Base-by-base conservation (phyloP, 1,140 invertebrate genomes). In the Cepaea nemoralis region DNA sequence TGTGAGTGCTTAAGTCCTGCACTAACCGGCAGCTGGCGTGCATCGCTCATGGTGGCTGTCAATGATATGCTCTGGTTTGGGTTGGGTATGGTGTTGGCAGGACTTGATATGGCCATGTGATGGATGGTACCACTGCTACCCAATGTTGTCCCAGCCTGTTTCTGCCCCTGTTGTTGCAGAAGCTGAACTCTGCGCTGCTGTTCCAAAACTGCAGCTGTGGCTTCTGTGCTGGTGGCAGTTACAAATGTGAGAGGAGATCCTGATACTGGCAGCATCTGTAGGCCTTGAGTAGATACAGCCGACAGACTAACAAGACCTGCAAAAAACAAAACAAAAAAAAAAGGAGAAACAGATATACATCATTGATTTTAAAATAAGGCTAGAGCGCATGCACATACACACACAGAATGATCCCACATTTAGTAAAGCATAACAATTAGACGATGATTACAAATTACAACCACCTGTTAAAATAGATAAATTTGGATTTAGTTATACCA, bases 61-160 rank as follows among this genome's bases (percentile, higher is more conserved):
- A 55, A 16, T 63, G 76, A 77, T n/a, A 82, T 63, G 48, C 82
- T 84, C 40, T 84, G 85, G 67, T 83, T 88, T 84, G 87, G 85
- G 76, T 83, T 88, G 86, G 89, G 84, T n/a, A 86, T 77, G 81
- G 86, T 85, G 77, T 84, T 74, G 66, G 85, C 84, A 70, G 83
- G 84, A 70, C 85, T 74, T 48, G 83, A 75, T 71, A 87, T 84
- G 85, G 84, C 87, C 74, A 86, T 86, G 84, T 90, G 89, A 81
- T 90, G 88, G 79, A 90, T 85, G 76, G 89, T 90, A 33, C 86
- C 85, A 40, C 87, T 82, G 63, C 83, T 84, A 77, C 77, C 83
- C 35, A 74, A n/a, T 27, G 70, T 33, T 59, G 75, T 27, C 31
- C 66, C 66, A 42, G 75, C 33, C 55, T 76, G 74, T n/a, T 66